Percentiles rank a stretch among this genome's conserved stretches.
phyloP scores from a whole-genome alignment of 2,888 invertebrate species.

The Girardia tigrina region DNA sequence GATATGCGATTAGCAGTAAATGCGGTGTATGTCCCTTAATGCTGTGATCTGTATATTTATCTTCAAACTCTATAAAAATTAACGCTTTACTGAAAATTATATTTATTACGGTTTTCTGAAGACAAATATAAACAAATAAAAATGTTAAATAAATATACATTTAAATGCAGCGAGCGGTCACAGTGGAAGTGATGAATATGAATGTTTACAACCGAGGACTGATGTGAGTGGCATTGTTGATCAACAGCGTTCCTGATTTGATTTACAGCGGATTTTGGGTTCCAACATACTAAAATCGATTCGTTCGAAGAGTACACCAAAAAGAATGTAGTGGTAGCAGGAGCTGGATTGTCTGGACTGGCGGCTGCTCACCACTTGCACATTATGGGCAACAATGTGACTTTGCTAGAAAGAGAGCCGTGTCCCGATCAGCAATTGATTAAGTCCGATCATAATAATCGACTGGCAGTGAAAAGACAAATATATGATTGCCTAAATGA shows the following conservation, averaged over 20 bases:
- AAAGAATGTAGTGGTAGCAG: constrained; percentile 55
- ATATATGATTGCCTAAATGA: neutral
- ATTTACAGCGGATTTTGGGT: neutral
- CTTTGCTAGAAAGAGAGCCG: constrained; percentile 57
- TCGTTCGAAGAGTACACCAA: neutral
- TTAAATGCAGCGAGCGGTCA: neutral
- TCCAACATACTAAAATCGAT: neutral
- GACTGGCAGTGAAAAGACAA: neutral
- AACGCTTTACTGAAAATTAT: no score
- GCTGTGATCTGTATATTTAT: no score
- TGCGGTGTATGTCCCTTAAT: no score
- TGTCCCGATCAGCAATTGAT: no score
- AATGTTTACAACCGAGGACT: neutral
- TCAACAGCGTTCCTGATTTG: neutral
- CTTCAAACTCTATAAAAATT: no score
- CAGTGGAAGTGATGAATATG: neutral
- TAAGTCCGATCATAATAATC: neutral
- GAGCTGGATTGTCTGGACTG: constrained; percentile 77
- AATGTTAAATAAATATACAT: no score
- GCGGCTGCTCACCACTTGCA: constrained; percentile 83
- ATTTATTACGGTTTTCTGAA: no score
- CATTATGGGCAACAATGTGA: constrained; percentile 86
- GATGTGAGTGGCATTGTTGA: neutral
- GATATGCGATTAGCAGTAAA: no score
- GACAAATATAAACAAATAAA: no score